These are phyloP conservation scores for Caenorhabditis imperialis DNA, from an alignment of 2,888 invertebrate species.

Conservation along the genomic window DNA sequence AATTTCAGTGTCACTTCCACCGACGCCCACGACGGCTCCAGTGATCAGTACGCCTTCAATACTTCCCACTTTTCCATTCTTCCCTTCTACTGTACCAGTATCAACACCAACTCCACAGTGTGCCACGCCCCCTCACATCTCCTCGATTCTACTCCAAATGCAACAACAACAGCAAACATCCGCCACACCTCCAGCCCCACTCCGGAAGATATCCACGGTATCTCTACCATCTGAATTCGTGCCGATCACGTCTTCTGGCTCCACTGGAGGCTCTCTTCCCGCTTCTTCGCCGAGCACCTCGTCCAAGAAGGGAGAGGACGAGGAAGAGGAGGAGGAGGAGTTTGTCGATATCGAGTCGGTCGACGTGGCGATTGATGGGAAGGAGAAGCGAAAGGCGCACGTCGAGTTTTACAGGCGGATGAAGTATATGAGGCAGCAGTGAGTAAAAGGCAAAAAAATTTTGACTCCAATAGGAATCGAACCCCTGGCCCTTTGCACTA, in stretches of 20 bases:
- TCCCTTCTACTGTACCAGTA: not conserved
- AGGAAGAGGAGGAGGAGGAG: constrained; percentile 45
- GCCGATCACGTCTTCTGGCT: constrained; percentile 7
- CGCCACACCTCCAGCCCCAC: constrained; percentile 17
- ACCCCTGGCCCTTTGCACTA: too few species aligned
- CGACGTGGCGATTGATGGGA: constrained; percentile 53
- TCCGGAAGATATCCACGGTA: constrained; percentile 12
- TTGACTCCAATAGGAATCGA: too few species aligned
- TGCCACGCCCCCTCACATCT: not conserved
- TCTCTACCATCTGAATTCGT: constrained; percentile 25
- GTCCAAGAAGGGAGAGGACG: constrained; percentile 43
- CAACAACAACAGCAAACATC: constrained; percentile 11
- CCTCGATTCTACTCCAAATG: constrained; percentile 16
- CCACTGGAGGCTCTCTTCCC: constrained; percentile 18
- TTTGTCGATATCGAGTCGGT: constrained; percentile 66
- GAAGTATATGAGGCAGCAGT: constrained; percentile 63
- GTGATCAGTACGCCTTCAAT: too few species aligned
- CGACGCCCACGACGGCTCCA: too few species aligned
- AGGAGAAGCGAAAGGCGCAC: constrained; percentile 63
- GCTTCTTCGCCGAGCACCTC: constrained; percentile 51
- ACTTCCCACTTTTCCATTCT: not conserved
- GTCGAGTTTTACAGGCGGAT: constrained; percentile 68
- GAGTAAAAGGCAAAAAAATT: constrained; percentile 2
- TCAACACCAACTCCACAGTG: not conserved
- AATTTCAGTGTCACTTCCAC: too few species aligned